Conservation (phyloP, 2,888 invertebrate genomes). For the Alviniconcha strummeri region DNA sequence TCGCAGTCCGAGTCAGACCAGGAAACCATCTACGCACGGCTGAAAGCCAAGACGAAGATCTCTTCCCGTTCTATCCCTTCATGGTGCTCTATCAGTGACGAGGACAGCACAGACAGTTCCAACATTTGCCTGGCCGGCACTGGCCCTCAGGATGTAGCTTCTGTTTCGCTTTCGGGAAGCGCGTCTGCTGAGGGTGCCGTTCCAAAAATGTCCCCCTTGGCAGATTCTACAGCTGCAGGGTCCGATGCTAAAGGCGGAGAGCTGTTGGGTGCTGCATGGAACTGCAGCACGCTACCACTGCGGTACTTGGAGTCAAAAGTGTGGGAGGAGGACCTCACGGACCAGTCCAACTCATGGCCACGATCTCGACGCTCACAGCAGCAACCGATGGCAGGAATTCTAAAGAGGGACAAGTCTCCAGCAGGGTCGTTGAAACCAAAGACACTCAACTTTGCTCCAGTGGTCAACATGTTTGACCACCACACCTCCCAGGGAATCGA, state of each 20-base stretch:
- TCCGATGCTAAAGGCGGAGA: conserved; percentile 19
- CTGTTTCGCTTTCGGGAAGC: conserved; percentile 4
- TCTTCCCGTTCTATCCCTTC: conserved; percentile 63
- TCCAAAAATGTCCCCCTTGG: conserved; percentile 42
- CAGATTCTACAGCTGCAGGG: conserved; percentile 33
- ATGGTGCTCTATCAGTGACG: conserved; percentile 56
- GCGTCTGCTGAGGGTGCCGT: conserved; percentile 27
- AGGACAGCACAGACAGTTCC: conserved; percentile 40
- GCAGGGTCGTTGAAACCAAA: conserved; percentile 44
- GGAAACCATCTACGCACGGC: conserved; percentile 62
- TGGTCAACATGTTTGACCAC: conserved; percentile 61
- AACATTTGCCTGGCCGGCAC: background rate
- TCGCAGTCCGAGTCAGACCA: conserved; percentile 65
- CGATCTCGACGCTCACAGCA: conserved; percentile 45
- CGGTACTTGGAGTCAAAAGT: conserved; percentile 36
- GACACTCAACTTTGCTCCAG: conserved; percentile 64
- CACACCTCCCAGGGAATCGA: conserved; percentile 51
- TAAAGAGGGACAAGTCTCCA: conserved; percentile 57
- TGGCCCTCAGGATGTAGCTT: background rate
- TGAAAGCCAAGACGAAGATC: conserved; percentile 63
- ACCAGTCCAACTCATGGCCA: conserved; percentile 62
- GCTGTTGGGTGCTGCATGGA: conserved; percentile 11
- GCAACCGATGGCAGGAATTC: conserved; percentile 54
- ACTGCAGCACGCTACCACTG: conserved; percentile 43
- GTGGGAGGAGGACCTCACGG: conserved; percentile 35